Percentiles rank a stretch among this genome's conserved stretches.
These are phyloP conservation scores for Vollenhovia emeryi DNA, from an alignment of 1,140 invertebrate species.

Conservation along the genomic window DNA sequence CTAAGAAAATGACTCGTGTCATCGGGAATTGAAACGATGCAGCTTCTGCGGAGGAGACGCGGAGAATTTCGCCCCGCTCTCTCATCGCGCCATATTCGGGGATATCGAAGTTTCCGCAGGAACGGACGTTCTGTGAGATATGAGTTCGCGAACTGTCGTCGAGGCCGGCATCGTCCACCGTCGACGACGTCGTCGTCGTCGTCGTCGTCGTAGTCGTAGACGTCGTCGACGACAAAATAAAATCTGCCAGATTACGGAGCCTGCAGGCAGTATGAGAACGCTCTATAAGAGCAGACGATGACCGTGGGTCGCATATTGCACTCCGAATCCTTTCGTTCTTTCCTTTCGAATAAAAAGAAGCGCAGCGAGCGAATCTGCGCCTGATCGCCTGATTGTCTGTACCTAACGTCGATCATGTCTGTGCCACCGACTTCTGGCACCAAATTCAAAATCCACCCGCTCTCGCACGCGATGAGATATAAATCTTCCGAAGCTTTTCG, in stretches of 20 bases:
- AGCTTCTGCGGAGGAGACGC: slow-evolving; percentile 45
- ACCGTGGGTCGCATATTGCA: slow-evolving; percentile 67
- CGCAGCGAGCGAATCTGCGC: background rate
- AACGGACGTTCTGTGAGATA: slow-evolving; percentile 71
- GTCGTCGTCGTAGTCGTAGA: slow-evolving; percentile 33
- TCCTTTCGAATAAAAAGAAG: background rate
- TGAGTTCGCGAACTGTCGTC: slow-evolving; percentile 71
- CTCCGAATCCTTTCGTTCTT: background rate
- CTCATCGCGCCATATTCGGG: slow-evolving; percentile 64
- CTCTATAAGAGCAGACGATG: slow-evolving; percentile 57
- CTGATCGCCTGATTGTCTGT: slow-evolving; percentile 38
- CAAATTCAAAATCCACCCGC: background rate
- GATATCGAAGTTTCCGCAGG: slow-evolving; percentile 75
- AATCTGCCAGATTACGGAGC: slow-evolving; percentile 71
- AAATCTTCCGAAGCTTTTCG: background rate
- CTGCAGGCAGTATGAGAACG: slow-evolving; percentile 48
- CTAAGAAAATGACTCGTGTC: slow-evolving; percentile 54
- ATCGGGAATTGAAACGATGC: slow-evolving; percentile 37
- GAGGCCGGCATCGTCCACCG: slow-evolving; percentile 50
- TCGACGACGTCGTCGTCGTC: slow-evolving; percentile 19
- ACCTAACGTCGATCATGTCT: slow-evolving; percentile 10
- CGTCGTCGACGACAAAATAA: slow-evolving; percentile 64
- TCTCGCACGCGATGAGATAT: background rate
- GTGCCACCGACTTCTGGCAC: background rate
- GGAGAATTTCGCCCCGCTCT: slow-evolving; percentile 55